A percentile compares a stretch with the other conserved stretches of the same genome.
These are phyloP conservation scores for Channallabes apus DNA, from an alignment of 2,797 vertebrate genomes.

Conservation along the genomic window DNA sequence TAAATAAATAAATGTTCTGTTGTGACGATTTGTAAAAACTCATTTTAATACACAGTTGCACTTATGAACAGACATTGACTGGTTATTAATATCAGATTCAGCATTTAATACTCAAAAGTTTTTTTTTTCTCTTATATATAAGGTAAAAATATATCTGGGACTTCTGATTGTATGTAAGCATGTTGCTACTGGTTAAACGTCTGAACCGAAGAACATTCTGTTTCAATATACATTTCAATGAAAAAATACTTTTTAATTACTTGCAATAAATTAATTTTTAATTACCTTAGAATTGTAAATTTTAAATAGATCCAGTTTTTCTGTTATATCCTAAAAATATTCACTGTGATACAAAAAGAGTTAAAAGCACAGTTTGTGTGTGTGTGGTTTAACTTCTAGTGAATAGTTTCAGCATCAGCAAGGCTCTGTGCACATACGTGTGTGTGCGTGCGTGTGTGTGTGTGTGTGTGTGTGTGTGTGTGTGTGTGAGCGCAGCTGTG, in stretches of 20 bases:
- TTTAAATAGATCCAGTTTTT: slow-evolving; percentile 9
- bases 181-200: background rate
- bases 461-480: slow-evolving; percentile 30
- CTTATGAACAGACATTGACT: background rate
- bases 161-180: background rate
- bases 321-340: slow-evolving; percentile 18
- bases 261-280: background rate
- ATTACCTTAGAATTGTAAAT: background rate
- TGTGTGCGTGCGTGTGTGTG: background rate
- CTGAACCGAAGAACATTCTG: background rate
- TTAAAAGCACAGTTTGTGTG: slow-evolving; percentile 1
- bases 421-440: slow-evolving; percentile 20
- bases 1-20: background rate
- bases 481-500: slow-evolving; percentile 28
- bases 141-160: background rate
- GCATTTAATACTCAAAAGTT: background rate
- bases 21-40: background rate
- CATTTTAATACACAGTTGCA: background rate
- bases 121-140: too few relatives aligned
- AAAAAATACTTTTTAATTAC: background rate
- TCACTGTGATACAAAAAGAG: background rate
- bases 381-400: background rate
- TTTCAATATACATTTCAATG: background rate
- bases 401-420: slow-evolving; percentile 50
- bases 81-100: slow-evolving; percentile 5